Base-by-base conservation (phyloP, 2,113 vertebrate genomes). In the Narcine bancroftii region DNA sequence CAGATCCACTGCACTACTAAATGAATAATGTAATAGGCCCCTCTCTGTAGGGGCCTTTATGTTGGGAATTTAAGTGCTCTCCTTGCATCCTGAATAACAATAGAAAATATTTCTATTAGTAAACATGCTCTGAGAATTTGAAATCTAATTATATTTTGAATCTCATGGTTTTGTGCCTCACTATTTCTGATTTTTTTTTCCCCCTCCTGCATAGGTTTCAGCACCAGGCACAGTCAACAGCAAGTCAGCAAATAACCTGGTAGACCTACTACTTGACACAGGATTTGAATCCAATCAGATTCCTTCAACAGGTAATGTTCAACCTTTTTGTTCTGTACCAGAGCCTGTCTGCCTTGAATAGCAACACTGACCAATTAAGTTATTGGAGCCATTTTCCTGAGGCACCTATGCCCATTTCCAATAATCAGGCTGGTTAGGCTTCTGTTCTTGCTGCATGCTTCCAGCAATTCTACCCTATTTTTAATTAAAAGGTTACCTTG, bases 181-280 rank as follows among this genome's bases (percentile, higher is more conserved):
- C 21, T 60, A 24, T 45, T 39, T 47, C 89, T 91, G 39, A 0
- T 69, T 7, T 47, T 15, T 89, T 17, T 11, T n/a, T n/a, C n/a
- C n/a, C n/a, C 65, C 42, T 92, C 94, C 92, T 92, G 93, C 94
- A 87, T 93, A 98, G 97, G 95, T 95, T 92, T 93, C 94, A 93
- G 93, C 85, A 45, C 93, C 97, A 45, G 92, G 45, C 6, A 92
- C 93, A 69, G 95, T 96, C 93, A 94, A 95, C 66, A 95, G 94
- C 93, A 97, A 97, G 93, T 94, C 97, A 0, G 95, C 96, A 45
- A 95, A 93, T 76, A 97, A 96, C 92, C 95, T 99, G 76, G 97
- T 97, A 92, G 97, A 99, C 94, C 95, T 98, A 60, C 93, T 99
- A 19, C 97, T 98, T 95, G 98, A 98, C 93, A 92, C 96, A 39